Conservation (phyloP, 2,797 vertebrate genomes). For the Fundulus diaphanus region DNA sequence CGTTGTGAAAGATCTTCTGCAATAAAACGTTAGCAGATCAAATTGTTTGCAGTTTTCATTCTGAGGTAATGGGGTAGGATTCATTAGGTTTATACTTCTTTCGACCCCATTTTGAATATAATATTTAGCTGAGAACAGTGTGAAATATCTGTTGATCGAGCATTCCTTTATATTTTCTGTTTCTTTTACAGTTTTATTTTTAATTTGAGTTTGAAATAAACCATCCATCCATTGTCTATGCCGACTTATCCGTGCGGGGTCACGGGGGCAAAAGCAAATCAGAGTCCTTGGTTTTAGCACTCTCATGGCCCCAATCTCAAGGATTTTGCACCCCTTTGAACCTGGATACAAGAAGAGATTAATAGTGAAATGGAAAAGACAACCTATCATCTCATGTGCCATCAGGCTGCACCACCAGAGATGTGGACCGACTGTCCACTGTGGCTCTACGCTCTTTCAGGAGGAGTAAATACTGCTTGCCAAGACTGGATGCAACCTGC, state of each 20-base stretch:
- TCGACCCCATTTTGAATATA: background rate
- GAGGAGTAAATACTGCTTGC: too few species aligned
- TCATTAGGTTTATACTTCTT: background rate
- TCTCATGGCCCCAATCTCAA: background rate
- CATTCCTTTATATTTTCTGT: too few species aligned
- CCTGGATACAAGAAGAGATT: background rate
- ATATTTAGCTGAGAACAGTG: background rate
- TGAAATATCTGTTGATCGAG: background rate
- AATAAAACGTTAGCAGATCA: background rate
- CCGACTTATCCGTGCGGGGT: too few species aligned
- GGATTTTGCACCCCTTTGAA: background rate
- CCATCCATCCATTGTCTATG: too few species aligned
- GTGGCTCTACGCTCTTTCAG: too few species aligned
- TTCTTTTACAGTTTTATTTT: background rate
- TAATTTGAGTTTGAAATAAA: background rate
- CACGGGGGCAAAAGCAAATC: too few species aligned
- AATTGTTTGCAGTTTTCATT: background rate
- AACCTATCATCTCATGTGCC: background rate
- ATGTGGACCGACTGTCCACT: too few species aligned
- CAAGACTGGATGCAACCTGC: too few species aligned
- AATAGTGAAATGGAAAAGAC: background rate
- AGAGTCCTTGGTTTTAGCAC: background rate
- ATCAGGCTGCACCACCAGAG: too few species aligned
- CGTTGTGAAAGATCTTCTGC: background rate
- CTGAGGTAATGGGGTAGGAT: background rate